Percentiles rank a stretch among this genome's conserved stretches.
phyloP scores from a whole-genome alignment of 2,113 vertebrate genomes.

The Phasianus colchicus region DNA sequence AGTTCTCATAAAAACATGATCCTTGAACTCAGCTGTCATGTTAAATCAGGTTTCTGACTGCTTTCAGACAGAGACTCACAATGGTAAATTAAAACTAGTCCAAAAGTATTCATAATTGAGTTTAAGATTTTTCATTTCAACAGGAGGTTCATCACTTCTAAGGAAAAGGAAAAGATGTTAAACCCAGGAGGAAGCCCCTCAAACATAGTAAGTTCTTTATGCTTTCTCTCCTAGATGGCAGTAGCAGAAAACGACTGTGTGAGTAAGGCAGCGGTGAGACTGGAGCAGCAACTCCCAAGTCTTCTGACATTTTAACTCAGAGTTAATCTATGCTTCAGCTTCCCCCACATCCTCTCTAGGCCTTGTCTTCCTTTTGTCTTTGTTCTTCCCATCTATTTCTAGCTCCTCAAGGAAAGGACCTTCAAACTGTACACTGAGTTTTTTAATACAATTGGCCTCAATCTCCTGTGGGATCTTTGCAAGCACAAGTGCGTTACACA shows the following conservation, averaged over 20 bases:
- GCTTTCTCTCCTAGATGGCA: background rate
- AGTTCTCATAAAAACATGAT: background rate
- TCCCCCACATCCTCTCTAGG: background rate
- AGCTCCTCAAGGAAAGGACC: background rate
- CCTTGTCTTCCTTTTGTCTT: background rate
- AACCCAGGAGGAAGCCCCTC: background rate
- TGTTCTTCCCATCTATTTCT: background rate
- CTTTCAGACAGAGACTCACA: background rate
- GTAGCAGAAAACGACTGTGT: rapidly evolving
- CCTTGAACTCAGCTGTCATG: background rate
- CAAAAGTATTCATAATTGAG: background rate
- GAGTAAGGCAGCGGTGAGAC: background rate
- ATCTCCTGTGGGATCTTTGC: background rate
- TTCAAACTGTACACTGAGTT: background rate
- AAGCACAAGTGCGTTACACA: background rate
- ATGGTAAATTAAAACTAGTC: background rate
- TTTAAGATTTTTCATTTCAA: background rate
- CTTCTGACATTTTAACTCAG: background rate
- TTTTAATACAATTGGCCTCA: background rate
- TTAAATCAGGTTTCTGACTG: background rate
- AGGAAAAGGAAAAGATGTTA: background rate
- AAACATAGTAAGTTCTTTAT: background rate
- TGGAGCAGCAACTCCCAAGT: background rate
- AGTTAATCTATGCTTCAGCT: background rate
- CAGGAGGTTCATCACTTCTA: background rate